These are phyloP conservation scores for Drosophila putrida DNA, from an alignment of 2,888 invertebrate species.

Conservation along the genomic window DNA sequence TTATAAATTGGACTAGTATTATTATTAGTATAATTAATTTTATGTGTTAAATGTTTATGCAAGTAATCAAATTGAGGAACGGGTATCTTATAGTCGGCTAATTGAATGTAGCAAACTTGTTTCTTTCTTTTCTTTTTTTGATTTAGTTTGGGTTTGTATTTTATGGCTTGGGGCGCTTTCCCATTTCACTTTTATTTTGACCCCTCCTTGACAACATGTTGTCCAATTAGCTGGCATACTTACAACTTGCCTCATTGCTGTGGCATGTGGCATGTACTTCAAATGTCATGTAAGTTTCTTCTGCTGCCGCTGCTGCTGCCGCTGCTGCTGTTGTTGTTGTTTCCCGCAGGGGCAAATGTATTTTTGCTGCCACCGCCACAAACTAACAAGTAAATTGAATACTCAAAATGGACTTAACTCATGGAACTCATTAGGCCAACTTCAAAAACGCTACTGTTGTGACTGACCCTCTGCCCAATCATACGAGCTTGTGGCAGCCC, in stretches of 20 bases:
- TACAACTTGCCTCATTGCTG: slow-evolving; percentile 30
- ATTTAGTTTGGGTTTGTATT: slow-evolving; percentile 4
- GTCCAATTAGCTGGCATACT: slow-evolving; percentile 67
- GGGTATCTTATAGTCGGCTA: no score
- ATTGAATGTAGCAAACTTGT: neutral
- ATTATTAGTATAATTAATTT: neutral
- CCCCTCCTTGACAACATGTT: slow-evolving; percentile 47
- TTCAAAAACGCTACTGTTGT: slow-evolving; percentile 48
- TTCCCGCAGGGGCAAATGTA: slow-evolving; percentile 25
- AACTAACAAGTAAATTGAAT: slow-evolving; percentile 50
- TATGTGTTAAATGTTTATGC: neutral
- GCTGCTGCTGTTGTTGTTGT: slow-evolving; percentile 4
- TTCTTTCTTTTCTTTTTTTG: neutral
- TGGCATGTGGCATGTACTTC: slow-evolving; percentile 51
- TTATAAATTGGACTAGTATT: neutral
- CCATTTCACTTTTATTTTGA: slow-evolving; percentile 25
- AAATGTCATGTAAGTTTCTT: slow-evolving; percentile 51
- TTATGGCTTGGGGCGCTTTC: slow-evolving; percentile 17
- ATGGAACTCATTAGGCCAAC: slow-evolving; percentile 52
- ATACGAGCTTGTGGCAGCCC: neutral
- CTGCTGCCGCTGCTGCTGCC: neutral
- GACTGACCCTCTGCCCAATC: slow-evolving; percentile 11
- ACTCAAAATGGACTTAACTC: slow-evolving; percentile 22
- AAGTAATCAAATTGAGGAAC: no score
- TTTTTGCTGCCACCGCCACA: slow-evolving; percentile 5